These are phyloP conservation scores for Rhineura floridana DNA, from an alignment of 2,113 vertebrate genomes.

Conservation along the genomic window DNA sequence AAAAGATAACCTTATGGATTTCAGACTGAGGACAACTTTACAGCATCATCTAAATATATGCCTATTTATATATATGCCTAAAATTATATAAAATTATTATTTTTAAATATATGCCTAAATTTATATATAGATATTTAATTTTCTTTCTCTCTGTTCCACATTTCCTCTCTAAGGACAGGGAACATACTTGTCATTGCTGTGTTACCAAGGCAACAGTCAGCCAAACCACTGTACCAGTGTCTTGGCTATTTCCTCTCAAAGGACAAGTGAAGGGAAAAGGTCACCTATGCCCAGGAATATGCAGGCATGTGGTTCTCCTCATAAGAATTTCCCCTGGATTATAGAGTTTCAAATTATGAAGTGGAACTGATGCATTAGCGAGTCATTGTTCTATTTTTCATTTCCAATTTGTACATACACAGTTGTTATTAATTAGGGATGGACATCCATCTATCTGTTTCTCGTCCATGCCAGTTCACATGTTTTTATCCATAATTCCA, in stretches of 20 bases:
- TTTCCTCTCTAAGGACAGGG: not conserved
- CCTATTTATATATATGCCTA: no score
- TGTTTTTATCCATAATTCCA: no score
- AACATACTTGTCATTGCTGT: no score
- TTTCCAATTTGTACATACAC: no score
- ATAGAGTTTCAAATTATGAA: no score
- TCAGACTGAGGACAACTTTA: not conserved
- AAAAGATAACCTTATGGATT: not conserved
- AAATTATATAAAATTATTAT: constrained; percentile 9
- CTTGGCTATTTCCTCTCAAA: not conserved
- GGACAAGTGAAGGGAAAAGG: not conserved
- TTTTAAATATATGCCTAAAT: not conserved
- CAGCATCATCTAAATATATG: not conserved
- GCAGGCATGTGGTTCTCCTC: not conserved
- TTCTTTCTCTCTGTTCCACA: not conserved
- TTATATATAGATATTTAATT: not conserved
- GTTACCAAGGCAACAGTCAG: constrained; percentile 1
- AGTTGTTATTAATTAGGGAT: no score
- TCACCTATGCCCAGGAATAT: not conserved
- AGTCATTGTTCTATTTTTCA: not conserved
- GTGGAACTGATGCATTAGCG: no score
- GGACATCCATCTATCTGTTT: no score
- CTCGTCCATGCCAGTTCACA: no score
- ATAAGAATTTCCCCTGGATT: no score
- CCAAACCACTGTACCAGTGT: not conserved